A percentile compares a stretch with the other conserved stretches of the same genome.
Conservation (phyloP, 2,113 vertebrate genomes). For the Amphiprion ocellaris region DNA sequence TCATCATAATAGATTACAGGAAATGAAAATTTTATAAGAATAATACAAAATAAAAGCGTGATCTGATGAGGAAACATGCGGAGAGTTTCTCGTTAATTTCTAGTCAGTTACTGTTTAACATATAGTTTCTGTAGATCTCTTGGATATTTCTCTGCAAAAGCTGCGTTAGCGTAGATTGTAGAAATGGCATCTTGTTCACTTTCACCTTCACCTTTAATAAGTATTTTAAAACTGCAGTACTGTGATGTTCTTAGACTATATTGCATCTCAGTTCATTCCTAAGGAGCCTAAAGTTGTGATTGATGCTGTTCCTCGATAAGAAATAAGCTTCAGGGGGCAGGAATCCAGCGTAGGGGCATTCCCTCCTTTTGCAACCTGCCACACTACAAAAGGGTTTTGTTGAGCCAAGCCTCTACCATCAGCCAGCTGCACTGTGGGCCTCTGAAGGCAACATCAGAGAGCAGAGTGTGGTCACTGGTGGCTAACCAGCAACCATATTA, state of each 20-base stretch:
- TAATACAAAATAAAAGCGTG: not conserved
- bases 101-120: not conserved
- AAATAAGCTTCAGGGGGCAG: slow-evolving; percentile 23
- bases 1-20: not conserved
- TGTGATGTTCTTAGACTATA: not conserved
- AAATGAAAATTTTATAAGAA: not conserved
- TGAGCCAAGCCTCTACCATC: slow-evolving; percentile 74
- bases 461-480: slow-evolving; percentile 82
- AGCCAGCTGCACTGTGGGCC: slow-evolving; percentile 76
- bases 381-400: slow-evolving; percentile 79
- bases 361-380: slow-evolving; percentile 77
- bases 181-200: not conserved
- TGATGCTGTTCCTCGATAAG: slow-evolving; percentile 42
- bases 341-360: slow-evolving; percentile 67
- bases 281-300: not conserved
- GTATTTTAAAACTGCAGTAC: not conserved
- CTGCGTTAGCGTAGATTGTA: not conserved
- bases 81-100: not conserved
- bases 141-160: no score
- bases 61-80: not conserved
- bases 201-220: not conserved
- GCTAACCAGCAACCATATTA: slow-evolving; percentile 87
- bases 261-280: not conserved
- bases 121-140: no score
- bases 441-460: slow-evolving; percentile 87